These are phyloP conservation scores for Sinhomidia bicolor DNA, from an alignment of 2,888 invertebrate species.

Conservation along the genomic window DNA sequence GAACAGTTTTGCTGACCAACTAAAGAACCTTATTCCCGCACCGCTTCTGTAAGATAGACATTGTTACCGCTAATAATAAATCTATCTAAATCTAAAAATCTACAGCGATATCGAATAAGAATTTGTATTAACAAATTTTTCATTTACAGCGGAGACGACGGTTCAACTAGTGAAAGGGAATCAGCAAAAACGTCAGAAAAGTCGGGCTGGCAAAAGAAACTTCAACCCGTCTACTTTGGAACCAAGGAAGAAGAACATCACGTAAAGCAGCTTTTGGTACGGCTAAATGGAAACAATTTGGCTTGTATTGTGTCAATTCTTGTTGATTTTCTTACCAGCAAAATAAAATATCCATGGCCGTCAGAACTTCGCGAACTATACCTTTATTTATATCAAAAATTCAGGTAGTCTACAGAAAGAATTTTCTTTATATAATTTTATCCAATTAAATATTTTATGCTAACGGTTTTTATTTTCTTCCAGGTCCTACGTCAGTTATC, in stretches of 20 bases:
- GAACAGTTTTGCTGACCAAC: slow-evolving; percentile 86
- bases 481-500: slow-evolving; percentile 55
- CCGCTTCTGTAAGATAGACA: slow-evolving; percentile 83
- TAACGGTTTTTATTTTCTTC: no score
- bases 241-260: slow-evolving; percentile 86
- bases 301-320: slow-evolving; percentile 85
- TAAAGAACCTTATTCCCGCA: slow-evolving; percentile 86
- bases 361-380: slow-evolving; percentile 84
- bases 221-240: slow-evolving; percentile 85
- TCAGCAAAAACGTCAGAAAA: slow-evolving; percentile 49
- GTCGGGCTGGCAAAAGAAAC: slow-evolving; percentile 79
- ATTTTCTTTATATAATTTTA: not conserved
- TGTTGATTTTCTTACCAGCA: slow-evolving; percentile 84
- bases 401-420: slow-evolving; percentile 69
- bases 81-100: no score
- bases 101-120: no score
- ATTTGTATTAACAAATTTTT: no score
- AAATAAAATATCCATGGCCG: slow-evolving; percentile 86
- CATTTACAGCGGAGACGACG: slow-evolving; percentile 53
- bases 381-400: slow-evolving; percentile 84
- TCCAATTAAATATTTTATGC: slow-evolving; percentile 18
- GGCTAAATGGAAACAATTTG: slow-evolving; percentile 77
- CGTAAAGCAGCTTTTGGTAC: slow-evolving; percentile 86
- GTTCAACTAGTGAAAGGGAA: slow-evolving; percentile 50
- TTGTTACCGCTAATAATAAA: no score